Evolutionary conservation across 92 coral and sea anemone genomes (phyloP).

Genomic region (Porites cylindrica): DNA sequence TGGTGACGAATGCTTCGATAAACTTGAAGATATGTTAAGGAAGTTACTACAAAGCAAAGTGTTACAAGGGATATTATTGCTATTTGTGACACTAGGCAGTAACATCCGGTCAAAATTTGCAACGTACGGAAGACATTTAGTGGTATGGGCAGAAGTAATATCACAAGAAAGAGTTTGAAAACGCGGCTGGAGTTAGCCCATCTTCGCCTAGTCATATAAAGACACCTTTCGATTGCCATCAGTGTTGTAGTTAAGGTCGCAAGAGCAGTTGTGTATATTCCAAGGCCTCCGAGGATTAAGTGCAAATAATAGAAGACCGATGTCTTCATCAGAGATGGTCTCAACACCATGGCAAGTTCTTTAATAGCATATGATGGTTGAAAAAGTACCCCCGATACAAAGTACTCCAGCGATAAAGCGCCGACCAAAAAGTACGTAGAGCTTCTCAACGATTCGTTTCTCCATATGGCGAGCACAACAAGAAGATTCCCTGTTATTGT

Average conservation of each 20-base stretch:
- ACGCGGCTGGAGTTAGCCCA: neutral
- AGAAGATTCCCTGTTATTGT: neutral
- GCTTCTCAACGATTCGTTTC: neutral
- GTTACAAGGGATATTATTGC: neutral
- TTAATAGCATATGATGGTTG: neutral
- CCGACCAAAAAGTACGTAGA: neutral
- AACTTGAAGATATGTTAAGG: slow-evolving; percentile 8
- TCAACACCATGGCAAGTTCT: neutral
- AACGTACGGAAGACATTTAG: neutral
- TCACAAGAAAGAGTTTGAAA: neutral
- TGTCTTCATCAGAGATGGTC: neutral
- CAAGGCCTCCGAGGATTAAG: neutral
- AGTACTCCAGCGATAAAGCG: neutral
- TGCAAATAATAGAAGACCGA: neutral
- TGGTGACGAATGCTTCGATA: slow-evolving; percentile 13
- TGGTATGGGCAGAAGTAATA: slow-evolving; percentile 1
- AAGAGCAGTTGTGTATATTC: neutral
- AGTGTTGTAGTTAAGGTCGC: neutral
- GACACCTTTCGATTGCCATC: slow-evolving; percentile 22
- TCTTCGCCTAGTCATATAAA: neutral
- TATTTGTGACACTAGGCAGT: neutral
- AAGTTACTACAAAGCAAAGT: slow-evolving; percentile 2
- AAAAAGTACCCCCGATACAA: neutral
- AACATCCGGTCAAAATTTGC: neutral
- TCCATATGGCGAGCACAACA: slow-evolving; percentile 8